These are phyloP conservation scores for Trichomycterus rosablanca DNA, from an alignment of 2,113 vertebrate species.

Conservation along the genomic window DNA sequence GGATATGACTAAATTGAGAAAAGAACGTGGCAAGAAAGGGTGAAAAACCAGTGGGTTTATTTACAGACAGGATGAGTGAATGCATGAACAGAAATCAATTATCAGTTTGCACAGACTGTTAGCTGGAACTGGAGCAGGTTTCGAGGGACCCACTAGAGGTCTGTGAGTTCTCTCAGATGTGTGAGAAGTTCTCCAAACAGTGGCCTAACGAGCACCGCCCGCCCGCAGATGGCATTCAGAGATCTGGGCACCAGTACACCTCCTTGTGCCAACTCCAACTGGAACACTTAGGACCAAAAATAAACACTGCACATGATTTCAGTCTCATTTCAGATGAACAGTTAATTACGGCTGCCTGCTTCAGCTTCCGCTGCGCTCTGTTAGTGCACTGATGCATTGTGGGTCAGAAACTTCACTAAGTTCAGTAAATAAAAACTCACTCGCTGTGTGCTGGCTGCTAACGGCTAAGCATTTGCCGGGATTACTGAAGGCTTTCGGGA, in stretches of 20 bases:
- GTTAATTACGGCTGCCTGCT: slow-evolving; percentile 32
- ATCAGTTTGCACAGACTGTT: not conserved
- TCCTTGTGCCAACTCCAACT: slow-evolving; percentile 35
- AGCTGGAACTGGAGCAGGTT: slow-evolving; percentile 26
- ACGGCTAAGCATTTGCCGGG: slow-evolving; percentile 12
- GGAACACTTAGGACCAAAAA: slow-evolving; percentile 32
- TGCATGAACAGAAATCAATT: slow-evolving; percentile 18
- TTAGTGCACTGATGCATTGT: not conserved
- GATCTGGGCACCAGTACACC: slow-evolving; percentile 23
- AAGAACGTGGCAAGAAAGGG: no score
- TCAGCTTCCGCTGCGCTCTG: not conserved
- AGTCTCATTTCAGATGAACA: slow-evolving; percentile 30
- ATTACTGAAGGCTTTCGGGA: slow-evolving; percentile 34
- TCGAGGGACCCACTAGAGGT: slow-evolving; percentile 11
- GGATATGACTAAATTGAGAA: no score
- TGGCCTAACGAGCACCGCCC: slow-evolving; percentile 1
- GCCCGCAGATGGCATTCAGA: slow-evolving; percentile 34
- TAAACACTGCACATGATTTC: slow-evolving; percentile 19
- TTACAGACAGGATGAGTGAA: not conserved
- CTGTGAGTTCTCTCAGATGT: slow-evolving; percentile 4
- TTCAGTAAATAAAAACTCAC: slow-evolving; percentile 27
- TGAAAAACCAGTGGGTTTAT: no score
- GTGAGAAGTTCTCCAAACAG: slow-evolving; percentile 19
- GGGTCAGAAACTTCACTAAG: slow-evolving; percentile 26
- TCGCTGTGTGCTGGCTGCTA: not conserved